Percentiles rank a stretch among this genome's conserved stretches.
Conservation (phyloP, 2,888 invertebrate genomes). For the Scaptomyza parva region DNA sequence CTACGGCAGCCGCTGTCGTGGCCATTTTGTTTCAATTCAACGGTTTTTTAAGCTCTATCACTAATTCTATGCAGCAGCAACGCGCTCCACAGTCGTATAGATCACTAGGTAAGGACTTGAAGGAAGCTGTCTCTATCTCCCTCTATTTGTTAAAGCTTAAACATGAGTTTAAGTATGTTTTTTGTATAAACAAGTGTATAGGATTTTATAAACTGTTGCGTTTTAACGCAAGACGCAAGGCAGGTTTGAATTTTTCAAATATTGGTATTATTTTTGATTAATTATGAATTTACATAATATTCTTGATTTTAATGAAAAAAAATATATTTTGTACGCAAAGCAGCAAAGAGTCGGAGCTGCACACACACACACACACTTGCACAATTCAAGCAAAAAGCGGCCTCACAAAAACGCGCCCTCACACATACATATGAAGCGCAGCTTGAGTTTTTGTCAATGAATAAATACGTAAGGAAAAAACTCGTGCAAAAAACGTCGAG, state of each 20-base stretch:
- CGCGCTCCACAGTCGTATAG: slow-evolving; percentile 14
- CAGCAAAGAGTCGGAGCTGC: slow-evolving; percentile 42
- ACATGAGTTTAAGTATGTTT: slow-evolving; percentile 8
- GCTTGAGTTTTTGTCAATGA: slow-evolving; percentile 80
- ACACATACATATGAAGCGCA: slow-evolving; percentile 49
- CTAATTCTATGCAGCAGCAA: neutral
- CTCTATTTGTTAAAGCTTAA: slow-evolving; percentile 7
- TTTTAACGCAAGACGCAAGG: slow-evolving; percentile 45
- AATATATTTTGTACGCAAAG: slow-evolving; percentile 66
- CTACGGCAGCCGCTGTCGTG: slow-evolving; percentile 88
- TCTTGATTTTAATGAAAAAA: slow-evolving; percentile 55
- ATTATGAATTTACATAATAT: slow-evolving; percentile 28
- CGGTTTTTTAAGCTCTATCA: slow-evolving; percentile 51
- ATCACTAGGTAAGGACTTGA: slow-evolving; percentile 13
- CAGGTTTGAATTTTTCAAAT: slow-evolving; percentile 26
- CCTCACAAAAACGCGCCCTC: slow-evolving; percentile 44
- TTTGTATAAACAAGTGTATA: neutral
- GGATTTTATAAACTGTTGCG: slow-evolving; percentile 38
- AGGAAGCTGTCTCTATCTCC: neutral
- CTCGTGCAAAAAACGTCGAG: slow-evolving; percentile 73
- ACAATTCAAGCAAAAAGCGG: slow-evolving; percentile 42
- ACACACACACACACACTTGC: slow-evolving; percentile 41
- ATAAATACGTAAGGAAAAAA: slow-evolving; percentile 79
- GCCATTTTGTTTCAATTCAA: slow-evolving; percentile 72
- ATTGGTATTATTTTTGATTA: slow-evolving; percentile 11